Percentiles rank a stretch among this genome's conserved stretches.
Conservation (phyloP, 1,140 invertebrate genomes). For the Holcopasites calliopsidis region DNA sequence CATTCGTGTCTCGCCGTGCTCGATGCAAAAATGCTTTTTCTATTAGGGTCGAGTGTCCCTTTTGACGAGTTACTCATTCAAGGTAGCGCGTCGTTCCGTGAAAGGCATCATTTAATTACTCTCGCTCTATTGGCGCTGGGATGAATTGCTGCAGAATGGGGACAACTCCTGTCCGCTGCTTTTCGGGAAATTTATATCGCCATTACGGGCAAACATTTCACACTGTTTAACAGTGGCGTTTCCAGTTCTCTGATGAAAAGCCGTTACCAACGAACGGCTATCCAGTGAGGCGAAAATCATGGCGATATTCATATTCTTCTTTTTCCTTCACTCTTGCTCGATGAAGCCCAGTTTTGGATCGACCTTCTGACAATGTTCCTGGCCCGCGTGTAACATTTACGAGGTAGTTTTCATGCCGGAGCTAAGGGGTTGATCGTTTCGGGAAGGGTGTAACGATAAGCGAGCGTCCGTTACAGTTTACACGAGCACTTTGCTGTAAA, state of each 20-base stretch:
- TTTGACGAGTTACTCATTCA: neutral
- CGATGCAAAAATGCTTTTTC: too few species aligned
- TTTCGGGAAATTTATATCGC: conserved; percentile 24
- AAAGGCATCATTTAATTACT: conserved; percentile 51
- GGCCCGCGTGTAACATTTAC: neutral
- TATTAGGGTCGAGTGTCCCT: too few species aligned
- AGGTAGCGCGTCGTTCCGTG: neutral
- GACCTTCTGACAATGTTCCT: neutral
- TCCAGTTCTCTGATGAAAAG: conserved; percentile 46
- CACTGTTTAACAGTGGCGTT: conserved; percentile 42
- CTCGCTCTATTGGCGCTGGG: conserved; percentile 39
- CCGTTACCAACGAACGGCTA: conserved; percentile 37
- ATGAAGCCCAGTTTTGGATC: neutral
- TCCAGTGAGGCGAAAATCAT: conserved; percentile 19
- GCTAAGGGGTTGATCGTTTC: neutral
- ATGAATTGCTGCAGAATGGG: conserved; percentile 33
- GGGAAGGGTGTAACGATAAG: neutral
- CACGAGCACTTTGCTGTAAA: neutral
- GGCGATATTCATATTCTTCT: neutral
- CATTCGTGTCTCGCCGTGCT: neutral
- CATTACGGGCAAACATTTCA: conserved; percentile 47
- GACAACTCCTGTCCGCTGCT: conserved; percentile 19
- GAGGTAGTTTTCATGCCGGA: neutral
- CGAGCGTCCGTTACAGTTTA: neutral
- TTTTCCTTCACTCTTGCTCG: neutral